Evolutionary conservation across 2,113 vertebrate genomes (phyloP).

Genomic region (Chloropsis cyanopogon): DNA sequence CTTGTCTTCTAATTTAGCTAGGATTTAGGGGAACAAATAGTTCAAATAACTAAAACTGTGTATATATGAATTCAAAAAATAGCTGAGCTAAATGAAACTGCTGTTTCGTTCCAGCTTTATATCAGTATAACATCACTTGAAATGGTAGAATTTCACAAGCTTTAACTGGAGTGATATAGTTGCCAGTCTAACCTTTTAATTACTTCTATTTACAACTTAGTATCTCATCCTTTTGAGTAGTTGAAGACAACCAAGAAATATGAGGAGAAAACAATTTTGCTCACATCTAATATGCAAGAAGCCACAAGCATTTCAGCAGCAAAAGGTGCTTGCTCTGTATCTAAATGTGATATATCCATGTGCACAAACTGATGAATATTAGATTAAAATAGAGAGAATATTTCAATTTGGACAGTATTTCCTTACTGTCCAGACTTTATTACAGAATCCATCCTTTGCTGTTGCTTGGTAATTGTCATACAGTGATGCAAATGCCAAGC

Average conservation of each 20-base stretch:
- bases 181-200: neutral
- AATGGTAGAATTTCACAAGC: neutral
- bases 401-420: neutral
- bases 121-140: neutral
- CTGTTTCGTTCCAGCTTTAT: neutral
- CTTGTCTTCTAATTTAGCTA: neutral
- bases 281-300: neutral
- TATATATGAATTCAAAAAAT: neutral
- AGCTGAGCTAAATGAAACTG: neutral
- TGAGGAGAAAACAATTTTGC: neutral
- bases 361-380: neutral
- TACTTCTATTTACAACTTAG: neutral
- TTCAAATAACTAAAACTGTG: neutral
- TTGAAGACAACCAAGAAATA: neutral
- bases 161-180: neutral
- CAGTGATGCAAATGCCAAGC: constrained; percentile 7
- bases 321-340: neutral
- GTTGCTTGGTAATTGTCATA: neutral
- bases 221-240: neutral
- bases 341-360: neutral
- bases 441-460: neutral
- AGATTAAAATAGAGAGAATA: neutral
- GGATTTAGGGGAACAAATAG: neutral
- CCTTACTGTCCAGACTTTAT: neutral
- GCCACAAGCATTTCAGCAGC: neutral